Percentiles rank a stretch among this genome's conserved stretches.
Evolutionary conservation across 2,888 invertebrate species (phyloP).

Genomic region (Stegophylla sp.): DNA sequence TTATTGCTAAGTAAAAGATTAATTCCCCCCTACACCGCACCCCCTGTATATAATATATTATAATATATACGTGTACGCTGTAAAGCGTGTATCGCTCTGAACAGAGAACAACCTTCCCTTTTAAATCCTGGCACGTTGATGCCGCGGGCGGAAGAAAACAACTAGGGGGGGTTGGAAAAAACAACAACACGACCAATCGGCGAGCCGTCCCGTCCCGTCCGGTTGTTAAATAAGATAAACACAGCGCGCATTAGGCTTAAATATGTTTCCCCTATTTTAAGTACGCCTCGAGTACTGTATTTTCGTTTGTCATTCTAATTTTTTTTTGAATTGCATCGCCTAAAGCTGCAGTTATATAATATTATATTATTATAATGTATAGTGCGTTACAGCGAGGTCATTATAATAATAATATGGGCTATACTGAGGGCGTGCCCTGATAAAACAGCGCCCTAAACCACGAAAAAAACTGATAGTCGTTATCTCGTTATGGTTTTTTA

Average conservation of each 20-base stretch:
- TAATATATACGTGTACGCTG: no score
- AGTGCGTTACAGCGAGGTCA: no score
- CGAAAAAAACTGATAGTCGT: no score
- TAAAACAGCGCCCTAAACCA: no score
- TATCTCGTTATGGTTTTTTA: no score
- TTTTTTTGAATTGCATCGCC: slow-evolving; percentile 24
- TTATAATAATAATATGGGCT: no score
- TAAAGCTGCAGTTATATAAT: not conserved
- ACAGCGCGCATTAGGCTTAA: slow-evolving; percentile 29
- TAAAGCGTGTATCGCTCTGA: slow-evolving; percentile 5
- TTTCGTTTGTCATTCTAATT: slow-evolving; percentile 49
- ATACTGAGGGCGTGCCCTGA: no score
- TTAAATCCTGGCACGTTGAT: slow-evolving; percentile 11
- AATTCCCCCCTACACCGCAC: no score
- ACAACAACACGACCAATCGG: slow-evolving; percentile 44
- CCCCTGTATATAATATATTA: no score
- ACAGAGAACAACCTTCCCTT: not conserved
- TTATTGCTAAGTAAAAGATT: no score
- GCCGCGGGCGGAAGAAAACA: slow-evolving; percentile 13
- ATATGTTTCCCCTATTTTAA: not conserved
- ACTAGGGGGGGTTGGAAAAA: slow-evolving; percentile 47
- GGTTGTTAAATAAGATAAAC: slow-evolving; percentile 22
- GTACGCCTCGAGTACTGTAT: not conserved
- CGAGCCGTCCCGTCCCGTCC: slow-evolving; percentile 5
- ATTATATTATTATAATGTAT: not conserved